These are phyloP conservation scores for Spondyliosoma cantharus DNA, from an alignment of 2,797 vertebrate species.

Conservation along the genomic window DNA sequence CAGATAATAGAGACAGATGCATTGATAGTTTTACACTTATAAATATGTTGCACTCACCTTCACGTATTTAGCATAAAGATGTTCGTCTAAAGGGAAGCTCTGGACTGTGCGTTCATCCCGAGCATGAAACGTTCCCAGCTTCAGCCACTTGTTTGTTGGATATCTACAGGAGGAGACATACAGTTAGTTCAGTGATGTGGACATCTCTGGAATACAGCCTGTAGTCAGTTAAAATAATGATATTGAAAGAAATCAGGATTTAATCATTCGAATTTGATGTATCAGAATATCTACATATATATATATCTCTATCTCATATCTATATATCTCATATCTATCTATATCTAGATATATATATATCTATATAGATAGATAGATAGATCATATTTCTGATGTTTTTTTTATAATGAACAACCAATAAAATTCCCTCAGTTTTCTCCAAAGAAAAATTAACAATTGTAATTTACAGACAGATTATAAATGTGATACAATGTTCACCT, in stretches of 20 bases:
- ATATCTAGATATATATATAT: too few relatives aligned
- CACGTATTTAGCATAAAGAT: constrained; percentile 98
- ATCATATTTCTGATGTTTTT: background rate
- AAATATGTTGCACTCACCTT: constrained; percentile 86
- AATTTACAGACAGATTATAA: too few relatives aligned
- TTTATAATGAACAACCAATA: background rate
- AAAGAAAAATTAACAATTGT: background rate
- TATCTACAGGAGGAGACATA: constrained; percentile 84
- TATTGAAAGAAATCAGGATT: background rate
- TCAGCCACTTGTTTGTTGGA: constrained; percentile 97
- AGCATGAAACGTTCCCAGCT: constrained; percentile 95
- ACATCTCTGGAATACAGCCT: background rate
- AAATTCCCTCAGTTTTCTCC: background rate
- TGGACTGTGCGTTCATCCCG: constrained; percentile 96
- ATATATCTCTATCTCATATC: too few relatives aligned
- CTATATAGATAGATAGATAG: too few relatives aligned
- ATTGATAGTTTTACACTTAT: background rate
- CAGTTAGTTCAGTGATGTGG: background rate
- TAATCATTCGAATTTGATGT: background rate
- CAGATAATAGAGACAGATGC: background rate
- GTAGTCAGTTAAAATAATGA: background rate
- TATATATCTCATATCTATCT: too few relatives aligned
- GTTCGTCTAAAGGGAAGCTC: constrained; percentile 97
- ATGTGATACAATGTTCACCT: too few relatives aligned
- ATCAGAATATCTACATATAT: too few relatives aligned